A percentile compares a stretch with the other conserved stretches of the same genome.
Evolutionary conservation across 1,140 invertebrate species (phyloP).

Genomic region (Drosophila biarmipes): DNA sequence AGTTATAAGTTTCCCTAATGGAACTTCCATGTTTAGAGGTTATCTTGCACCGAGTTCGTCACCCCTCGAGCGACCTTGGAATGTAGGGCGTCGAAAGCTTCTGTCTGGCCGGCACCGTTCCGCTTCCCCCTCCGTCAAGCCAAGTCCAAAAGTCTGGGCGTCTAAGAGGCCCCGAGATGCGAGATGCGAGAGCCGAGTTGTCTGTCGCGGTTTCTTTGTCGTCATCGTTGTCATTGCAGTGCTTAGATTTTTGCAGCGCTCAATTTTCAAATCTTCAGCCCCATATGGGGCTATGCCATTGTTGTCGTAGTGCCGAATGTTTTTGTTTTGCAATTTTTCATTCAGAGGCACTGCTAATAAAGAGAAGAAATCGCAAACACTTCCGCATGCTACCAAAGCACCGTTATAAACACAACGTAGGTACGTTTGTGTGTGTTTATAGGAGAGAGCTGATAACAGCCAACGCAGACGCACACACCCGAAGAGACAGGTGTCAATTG

Average conservation of each 20-base stretch:
- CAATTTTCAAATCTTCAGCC: slow-evolving; percentile 32
- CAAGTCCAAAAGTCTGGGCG: background rate
- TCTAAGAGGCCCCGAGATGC: slow-evolving; percentile 2
- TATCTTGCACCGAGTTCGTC: background rate
- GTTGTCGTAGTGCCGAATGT: slow-evolving; percentile 1
- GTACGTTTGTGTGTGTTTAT: background rate
- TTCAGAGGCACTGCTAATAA: slow-evolving; percentile 18
- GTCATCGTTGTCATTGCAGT: slow-evolving; percentile 29
- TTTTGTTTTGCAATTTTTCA: slow-evolving; percentile 40
- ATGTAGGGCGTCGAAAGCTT: slow-evolving; percentile 34
- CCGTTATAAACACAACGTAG: background rate
- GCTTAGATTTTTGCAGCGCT: slow-evolving; percentile 45
- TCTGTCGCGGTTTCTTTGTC: slow-evolving; percentile 44
- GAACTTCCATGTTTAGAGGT: too few relatives aligned
- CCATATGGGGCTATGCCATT: background rate
- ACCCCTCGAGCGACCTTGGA: slow-evolving; percentile 52
- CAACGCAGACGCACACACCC: slow-evolving; percentile 7
- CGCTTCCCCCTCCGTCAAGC: background rate
- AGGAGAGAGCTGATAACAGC: slow-evolving; percentile 28
- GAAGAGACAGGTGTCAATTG: slow-evolving; percentile 11
- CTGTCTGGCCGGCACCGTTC: slow-evolving; percentile 23
- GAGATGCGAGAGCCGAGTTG: slow-evolving; percentile 50
- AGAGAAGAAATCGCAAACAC: slow-evolving; percentile 16
- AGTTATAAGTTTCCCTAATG: too few relatives aligned
- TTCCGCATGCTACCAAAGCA: slow-evolving; percentile 54